Evolutionary conservation across 2,113 vertebrate genomes (phyloP), one percentile per base, ranked within the genome.

Genomic region (Clarias macrocephalus): DNA sequence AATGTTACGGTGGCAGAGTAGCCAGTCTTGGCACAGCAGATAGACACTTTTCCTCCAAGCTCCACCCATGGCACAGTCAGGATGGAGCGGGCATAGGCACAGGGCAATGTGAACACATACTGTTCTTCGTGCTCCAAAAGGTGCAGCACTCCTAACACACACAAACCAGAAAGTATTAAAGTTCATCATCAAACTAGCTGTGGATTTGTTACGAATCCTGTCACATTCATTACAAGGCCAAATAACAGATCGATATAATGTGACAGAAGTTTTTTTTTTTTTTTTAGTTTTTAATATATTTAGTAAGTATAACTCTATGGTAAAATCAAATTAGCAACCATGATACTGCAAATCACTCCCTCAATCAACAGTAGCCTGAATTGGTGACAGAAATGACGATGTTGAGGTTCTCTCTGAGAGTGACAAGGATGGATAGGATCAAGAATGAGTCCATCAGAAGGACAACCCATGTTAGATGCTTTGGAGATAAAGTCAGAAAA

Each of bases 51-150:
- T 5, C 97, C 97, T 25, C 97, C 97, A 0, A 98, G 95, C 92
- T 98, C 97, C 93, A 98, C 96, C 97, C 97, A 98, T 0, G 97
- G 97, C 87, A 98, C 94, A 15, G 97, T 98, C 80, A 98, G 96
- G 89, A 98, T 98, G 0, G 97, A 98, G 80, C 97, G 96, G 42
- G 97, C 97, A 0, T 98, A 98, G 91, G 97, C 97, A 91, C 96
- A 97, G 18, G 97, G 97, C 89, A 98, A 92, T 0, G 93, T 94
- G 89, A 94, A 94, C 72, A 94, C 92, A 2, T 94, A 94, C 93
- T 93, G 90, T 88, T 94, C 94, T 30, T 92, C 93, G 1, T 94
- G 94, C 83, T 94, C 93, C 89, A 94, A 37, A 83, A 94, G 88
- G 63, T 93, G 92, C n/a, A 94, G 84, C 7, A 92, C 92, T 25